phyloP scores from a whole-genome alignment of 2,888 invertebrate genomes.

The Parnassius smintheus region DNA sequence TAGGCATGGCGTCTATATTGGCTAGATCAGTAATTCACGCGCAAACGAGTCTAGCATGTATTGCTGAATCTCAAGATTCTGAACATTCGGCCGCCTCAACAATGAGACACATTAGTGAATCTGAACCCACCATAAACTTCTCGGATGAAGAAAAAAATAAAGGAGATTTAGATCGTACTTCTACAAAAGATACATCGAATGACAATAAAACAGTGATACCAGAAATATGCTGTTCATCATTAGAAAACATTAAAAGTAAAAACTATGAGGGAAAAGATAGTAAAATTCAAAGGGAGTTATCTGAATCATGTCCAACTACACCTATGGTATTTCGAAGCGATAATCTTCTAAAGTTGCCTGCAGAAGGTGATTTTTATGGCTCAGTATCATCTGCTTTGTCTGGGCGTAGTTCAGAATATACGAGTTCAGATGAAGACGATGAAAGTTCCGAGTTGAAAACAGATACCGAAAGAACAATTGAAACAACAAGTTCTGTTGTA shows the following conservation, averaged over 20 bases:
- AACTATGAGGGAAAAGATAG: constrained; percentile 20
- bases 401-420: constrained; percentile 71
- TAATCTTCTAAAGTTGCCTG: constrained; percentile 63
- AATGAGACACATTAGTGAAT: constrained; percentile 65
- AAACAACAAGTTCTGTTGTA: constrained; percentile 81
- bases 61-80: constrained; percentile 78
- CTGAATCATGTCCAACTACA: constrained; percentile 72
- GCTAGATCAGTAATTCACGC: constrained; percentile 84
- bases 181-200: constrained; percentile 29
- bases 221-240: constrained; percentile 62
- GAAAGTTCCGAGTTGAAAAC: constrained; percentile 73
- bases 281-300: constrained; percentile 51
- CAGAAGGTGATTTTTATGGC: constrained; percentile 59
- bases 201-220: constrained; percentile 40
- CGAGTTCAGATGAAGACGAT: constrained; percentile 70
- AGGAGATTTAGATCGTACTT: constrained; percentile 27
- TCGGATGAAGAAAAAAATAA: constrained; percentile 52
- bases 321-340: constrained; percentile 61
- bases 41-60: constrained; percentile 80
- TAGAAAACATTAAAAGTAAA: constrained; percentile 59
- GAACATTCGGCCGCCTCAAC: constrained; percentile 68
- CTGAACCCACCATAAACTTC: constrained; percentile 56
- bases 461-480: constrained; percentile 66
- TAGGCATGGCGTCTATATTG: constrained; percentile 84
- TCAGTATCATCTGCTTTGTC: constrained; percentile 71